A percentile compares a stretch with the other conserved stretches of the same genome.
phyloP scores from a whole-genome alignment of 2,888 invertebrate genomes.

The Pterostichus madidus region DNA sequence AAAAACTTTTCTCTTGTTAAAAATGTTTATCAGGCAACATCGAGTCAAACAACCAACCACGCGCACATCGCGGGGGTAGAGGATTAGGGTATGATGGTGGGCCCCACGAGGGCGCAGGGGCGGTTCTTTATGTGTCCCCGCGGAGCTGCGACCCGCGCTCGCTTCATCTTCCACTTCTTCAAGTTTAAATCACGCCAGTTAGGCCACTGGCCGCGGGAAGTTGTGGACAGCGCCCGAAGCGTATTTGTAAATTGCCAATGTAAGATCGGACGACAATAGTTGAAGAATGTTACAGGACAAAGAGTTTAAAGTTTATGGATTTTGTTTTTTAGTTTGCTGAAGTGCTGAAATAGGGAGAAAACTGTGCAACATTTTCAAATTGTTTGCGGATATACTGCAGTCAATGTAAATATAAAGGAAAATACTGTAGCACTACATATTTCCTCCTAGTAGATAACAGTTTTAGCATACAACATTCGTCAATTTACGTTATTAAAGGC shows the following conservation, averaged over 20 bases:
- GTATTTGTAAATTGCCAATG: conserved; percentile 35
- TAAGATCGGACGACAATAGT: background rate
- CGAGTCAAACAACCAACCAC: background rate
- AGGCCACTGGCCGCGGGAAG: background rate
- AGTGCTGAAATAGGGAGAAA: background rate
- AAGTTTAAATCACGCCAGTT: conserved; percentile 35
- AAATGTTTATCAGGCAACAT: conserved; percentile 26
- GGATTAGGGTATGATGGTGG: background rate
- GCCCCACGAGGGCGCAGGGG: conserved; percentile 2
- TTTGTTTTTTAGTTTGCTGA: conserved; percentile 27
- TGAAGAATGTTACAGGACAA: background rate
- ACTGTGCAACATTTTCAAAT: too few species aligned
- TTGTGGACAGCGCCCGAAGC: conserved; percentile 28
- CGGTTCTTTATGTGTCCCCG: conserved; percentile 14
- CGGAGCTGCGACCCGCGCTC: background rate
- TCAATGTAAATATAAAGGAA: too few species aligned
- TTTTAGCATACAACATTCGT: too few species aligned
- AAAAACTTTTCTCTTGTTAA: conserved; percentile 19
- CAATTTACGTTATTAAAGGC: too few species aligned
- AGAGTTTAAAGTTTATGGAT: conserved; percentile 20
- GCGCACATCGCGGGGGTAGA: background rate
- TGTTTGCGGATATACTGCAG: too few species aligned
- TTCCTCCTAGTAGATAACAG: too few species aligned
- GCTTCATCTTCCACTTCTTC: conserved; percentile 32
- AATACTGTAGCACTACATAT: too few species aligned